These are phyloP conservation scores for Phyllotis vaccarum DNA, from an alignment of 2,797 vertebrate genomes.

Conservation along the genomic window DNA sequence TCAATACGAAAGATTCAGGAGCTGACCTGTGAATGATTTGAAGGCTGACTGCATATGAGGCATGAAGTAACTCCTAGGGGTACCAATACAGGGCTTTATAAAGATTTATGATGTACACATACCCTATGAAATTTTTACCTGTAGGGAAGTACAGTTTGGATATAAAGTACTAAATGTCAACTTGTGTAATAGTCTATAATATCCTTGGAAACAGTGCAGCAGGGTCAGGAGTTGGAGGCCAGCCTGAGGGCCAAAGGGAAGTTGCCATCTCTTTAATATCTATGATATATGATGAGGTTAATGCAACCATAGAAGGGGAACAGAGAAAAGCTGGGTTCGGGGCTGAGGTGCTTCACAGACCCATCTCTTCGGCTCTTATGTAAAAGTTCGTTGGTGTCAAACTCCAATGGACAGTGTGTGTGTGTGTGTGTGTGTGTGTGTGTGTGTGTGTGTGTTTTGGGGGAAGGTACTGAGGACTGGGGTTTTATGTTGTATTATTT, in stretches of 20 bases:
- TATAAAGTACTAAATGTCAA: background rate
- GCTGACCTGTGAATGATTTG: background rate
- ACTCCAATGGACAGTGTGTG: background rate
- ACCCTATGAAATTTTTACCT: background rate
- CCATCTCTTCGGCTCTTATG: fast-evolving
- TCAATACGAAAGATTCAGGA: background rate
- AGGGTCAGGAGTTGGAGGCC: background rate
- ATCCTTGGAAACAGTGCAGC: background rate
- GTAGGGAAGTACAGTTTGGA: background rate
- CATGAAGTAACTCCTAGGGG: background rate
- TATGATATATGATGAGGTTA: fast-evolving
- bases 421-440: background rate
- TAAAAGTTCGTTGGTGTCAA: fast-evolving
- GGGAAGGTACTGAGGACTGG: background rate
- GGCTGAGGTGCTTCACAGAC: too few relatives aligned
- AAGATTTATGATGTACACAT: background rate
- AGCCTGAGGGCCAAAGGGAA: background rate
- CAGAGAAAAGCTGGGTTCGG: too few relatives aligned
- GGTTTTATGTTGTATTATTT: background rate
- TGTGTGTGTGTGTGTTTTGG: background rate
- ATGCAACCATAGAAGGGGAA: too few relatives aligned
- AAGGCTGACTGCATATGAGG: fast-evolving
- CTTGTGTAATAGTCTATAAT: background rate
- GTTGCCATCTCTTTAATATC: too few relatives aligned
- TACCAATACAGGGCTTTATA: background rate